Evolutionary conservation across 2,797 vertebrate species (phyloP), one percentile per base, ranked within the genome.

Genomic region (Heterohyrax brucei): DNA sequence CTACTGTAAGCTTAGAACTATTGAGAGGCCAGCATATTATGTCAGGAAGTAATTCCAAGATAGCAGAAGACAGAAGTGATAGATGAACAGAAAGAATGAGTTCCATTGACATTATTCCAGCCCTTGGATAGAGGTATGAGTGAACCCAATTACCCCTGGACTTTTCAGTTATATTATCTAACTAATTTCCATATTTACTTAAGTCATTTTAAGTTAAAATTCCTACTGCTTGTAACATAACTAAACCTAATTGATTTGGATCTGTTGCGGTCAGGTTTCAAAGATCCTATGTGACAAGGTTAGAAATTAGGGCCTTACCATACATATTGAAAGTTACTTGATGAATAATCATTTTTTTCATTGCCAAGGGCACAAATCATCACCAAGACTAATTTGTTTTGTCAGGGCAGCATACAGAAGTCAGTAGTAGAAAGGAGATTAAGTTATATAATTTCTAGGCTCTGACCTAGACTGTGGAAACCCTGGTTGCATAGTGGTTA

Each of bases 21-120:
- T n/a, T 84, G 39, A 92, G 64, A 95, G 4, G 44, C 83, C 39
- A 87, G 89, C 2, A 87, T n/a, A 70, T 94, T n/a, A 10, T 62
- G 77, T 22, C 39, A 93, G 72, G 33, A 95, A 91, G 84, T 84
- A n/a, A 70, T 80, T 91, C 75, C 78, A 66, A 92, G 28, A 93
- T 14, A 59, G 33, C 66, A 73, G 78, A 81, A 92, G 39, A 80
- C 44, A 85, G 79, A 80, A 53, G 21, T 26, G 14, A 92, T 21
- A 93, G 62, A 6, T 62, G 48, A 76, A 62, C 50, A 89, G 26
- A 76, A 12, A 39, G 2, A 91, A 26, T 62, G 76, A 91, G 30
- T 90, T 18, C 53, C 61, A 76, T 14, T 66, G 26, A 93, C 46
- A 72, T 8, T 13, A 68, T 50, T 50, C 44, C 30, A 89, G 77